A percentile compares a stretch with the other conserved stretches of the same genome.
phyloP scores from a whole-genome alignment of 2,797 vertebrate species.

The Helostoma temminkii region DNA sequence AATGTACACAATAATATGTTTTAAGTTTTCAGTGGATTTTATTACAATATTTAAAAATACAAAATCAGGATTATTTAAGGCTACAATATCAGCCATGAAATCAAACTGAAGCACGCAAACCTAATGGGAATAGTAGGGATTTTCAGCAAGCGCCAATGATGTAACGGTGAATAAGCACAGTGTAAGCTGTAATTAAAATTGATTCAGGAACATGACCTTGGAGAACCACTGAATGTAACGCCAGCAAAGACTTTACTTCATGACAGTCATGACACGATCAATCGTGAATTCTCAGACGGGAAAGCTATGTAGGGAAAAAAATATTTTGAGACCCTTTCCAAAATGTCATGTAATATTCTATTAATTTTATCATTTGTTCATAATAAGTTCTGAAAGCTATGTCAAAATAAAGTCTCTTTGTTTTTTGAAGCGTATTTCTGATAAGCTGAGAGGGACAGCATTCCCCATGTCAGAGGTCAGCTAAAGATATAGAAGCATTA shows the following conservation, averaged over 20 bases:
- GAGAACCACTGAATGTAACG: too few species aligned
- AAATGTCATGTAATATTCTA: neutral
- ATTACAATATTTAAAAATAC: too few species aligned
- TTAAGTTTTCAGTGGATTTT: too few species aligned
- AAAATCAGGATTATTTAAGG: too few species aligned
- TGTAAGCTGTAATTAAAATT: neutral
- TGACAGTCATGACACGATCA: neutral
- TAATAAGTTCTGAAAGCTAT: conserved; percentile 4
- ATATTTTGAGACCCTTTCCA: neutral
- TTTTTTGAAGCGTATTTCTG: neutral
- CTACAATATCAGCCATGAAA: too few species aligned
- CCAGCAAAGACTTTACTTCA: too few species aligned
- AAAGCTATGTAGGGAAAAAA: neutral
- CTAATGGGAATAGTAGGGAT: neutral
- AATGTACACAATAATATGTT: too few species aligned
- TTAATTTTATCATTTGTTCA: conserved; percentile 7
- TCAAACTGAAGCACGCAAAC: neutral
- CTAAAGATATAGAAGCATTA: neutral
- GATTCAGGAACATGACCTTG: neutral
- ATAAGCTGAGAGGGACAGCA: neutral
- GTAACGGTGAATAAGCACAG: neutral
- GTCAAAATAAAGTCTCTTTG: conserved; percentile 7
- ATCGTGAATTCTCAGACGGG: neutral
- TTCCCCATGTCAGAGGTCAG: conserved; percentile 15
- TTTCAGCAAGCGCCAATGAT: neutral